Evolutionary conservation across 2,113 vertebrate species (phyloP).

Genomic region (Microcebus murinus): DNA sequence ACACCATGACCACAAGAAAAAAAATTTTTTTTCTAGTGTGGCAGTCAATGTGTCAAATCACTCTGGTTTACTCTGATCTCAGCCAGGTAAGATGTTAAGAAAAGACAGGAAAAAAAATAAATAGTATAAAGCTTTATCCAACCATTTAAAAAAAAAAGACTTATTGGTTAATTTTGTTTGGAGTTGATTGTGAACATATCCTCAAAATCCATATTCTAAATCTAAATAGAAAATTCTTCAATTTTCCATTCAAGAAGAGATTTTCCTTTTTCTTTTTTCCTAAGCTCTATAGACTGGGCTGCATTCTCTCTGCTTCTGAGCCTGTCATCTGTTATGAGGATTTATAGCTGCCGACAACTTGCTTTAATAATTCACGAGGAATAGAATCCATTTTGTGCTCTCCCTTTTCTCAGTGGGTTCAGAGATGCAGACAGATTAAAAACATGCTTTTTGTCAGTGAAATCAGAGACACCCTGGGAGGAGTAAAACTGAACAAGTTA

Average conservation of each 20-base stretch:
- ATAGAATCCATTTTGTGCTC: conserved; percentile 27
- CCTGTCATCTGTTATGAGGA: neutral
- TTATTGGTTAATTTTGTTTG: neutral
- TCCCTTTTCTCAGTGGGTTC: neutral
- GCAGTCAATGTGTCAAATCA: neutral
- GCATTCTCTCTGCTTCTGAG: neutral
- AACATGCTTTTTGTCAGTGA: conserved; percentile 35
- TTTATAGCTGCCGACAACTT: conserved; percentile 50
- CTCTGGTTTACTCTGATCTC: neutral
- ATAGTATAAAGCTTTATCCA: neutral
- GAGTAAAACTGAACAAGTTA: neutral
- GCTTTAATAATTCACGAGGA: conserved; percentile 64
- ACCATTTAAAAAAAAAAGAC: neutral
- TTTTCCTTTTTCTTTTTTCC: neutral
- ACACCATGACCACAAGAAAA: no score
- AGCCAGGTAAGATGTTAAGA: neutral
- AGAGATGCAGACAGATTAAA: conserved; percentile 39
- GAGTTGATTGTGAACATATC: neutral
- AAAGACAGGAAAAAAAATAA: neutral
- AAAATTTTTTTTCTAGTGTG: no score
- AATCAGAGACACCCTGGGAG: neutral
- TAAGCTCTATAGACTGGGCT: neutral
- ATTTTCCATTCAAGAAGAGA: neutral
- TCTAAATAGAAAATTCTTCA: neutral
- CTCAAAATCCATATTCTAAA: neutral